These are phyloP conservation scores for mouse (Mus musculus) DNA, from an alignment of 2,113 vertebrate species.

Conservation along the genomic window DNA sequence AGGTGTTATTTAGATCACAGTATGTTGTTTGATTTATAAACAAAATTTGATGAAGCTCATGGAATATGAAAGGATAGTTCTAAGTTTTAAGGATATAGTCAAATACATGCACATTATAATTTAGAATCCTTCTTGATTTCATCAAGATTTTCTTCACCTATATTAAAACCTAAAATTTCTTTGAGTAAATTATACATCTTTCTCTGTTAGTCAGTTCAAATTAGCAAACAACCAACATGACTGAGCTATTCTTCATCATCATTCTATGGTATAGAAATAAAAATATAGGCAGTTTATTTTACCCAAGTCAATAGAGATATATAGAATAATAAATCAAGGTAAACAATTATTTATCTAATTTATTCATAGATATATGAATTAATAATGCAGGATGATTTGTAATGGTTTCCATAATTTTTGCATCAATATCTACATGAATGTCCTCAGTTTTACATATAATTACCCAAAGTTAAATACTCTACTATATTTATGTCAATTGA, in stretches of 20 bases:
- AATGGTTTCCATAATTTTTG: background rate
- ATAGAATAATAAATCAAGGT: background rate
- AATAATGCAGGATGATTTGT: background rate
- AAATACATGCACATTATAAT: background rate
- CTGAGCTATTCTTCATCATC: background rate
- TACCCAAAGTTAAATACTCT: background rate
- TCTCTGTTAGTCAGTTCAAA: background rate
- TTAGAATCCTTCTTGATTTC: background rate
- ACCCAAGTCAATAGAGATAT: background rate
- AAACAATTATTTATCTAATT: background rate
- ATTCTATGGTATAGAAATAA: background rate
- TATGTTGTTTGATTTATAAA: background rate
- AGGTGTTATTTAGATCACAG: background rate
- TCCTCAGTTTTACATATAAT: background rate
- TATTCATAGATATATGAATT: background rate
- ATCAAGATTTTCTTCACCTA: background rate
- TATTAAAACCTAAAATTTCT: background rate
- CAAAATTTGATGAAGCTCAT: background rate
- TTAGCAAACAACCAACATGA: background rate
- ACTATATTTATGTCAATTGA: no score
- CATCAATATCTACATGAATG: background rate
- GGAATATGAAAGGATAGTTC: background rate
- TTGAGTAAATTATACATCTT: background rate
- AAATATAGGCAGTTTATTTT: background rate
- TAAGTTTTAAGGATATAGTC: background rate